Evolutionary conservation across 2,888 invertebrate species (phyloP), one percentile per base, ranked within the genome.

Genomic region (Luffia ferchaultella): DNA sequence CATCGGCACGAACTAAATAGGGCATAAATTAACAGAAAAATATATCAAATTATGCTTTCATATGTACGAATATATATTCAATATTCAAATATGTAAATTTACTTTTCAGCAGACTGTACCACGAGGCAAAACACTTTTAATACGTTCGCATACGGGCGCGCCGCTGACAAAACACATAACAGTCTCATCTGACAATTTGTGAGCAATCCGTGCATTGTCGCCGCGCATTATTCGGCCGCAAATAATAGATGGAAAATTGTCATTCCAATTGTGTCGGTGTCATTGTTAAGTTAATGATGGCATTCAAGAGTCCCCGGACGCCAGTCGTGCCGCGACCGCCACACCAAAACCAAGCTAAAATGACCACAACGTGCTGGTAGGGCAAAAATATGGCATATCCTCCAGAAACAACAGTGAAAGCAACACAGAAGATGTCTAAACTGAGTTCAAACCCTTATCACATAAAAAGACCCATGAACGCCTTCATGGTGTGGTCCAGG

Each of bases 401-500:
- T 57, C 55, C 76, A 52, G 73, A 76, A 45, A 46, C 55, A n/a
- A 30, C 30, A 12, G 12, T n/a, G 19, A 59, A 64, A 16, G 53
- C 62, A 16, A 50, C 62, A n/a, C 75, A 76, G 58, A 64, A 67
- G 20, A 56, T 62, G 16, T 62, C 66, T 18, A 78, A 78, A 56
- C 50, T 74, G 46, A 62, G 78, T 43, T 62, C 74, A 0, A 80
- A 78, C 46, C 78, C 80, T 0, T 82, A 76, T 52, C 95, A 97
- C 73, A 96, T 97, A 62, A 98, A 97, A 70, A 85, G 97, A 58
- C 97, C 97, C 15, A 98, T 98, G 97, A 98, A 98, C 76, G 97
- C 97, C 1, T 97, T 97, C 80, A 97, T 98, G 97, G 97, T 97
- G 15, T 97, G 97, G 97, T 96, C 96, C 9, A 82, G 97, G 51